These are phyloP conservation scores for Catharus minimus DNA, from an alignment of 2,113 vertebrate species.

Conservation along the genomic window DNA sequence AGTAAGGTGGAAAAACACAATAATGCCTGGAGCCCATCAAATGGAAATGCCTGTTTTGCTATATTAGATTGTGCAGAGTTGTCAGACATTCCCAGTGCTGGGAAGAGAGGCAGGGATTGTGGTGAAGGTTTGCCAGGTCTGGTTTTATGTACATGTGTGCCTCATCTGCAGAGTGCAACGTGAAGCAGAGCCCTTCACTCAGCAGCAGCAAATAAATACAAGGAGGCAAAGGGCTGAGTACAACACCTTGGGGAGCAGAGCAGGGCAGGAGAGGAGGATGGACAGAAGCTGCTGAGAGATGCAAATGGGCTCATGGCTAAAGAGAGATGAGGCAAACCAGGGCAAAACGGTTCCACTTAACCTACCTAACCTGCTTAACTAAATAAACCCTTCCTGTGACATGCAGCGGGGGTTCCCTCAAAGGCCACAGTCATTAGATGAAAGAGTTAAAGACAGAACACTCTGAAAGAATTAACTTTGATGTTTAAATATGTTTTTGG, in stretches of 20 bases:
- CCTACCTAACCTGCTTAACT: slow-evolving; percentile 30
- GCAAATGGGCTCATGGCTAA: neutral
- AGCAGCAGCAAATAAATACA: slow-evolving; percentile 35
- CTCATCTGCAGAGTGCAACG: neutral
- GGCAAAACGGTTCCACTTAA: slow-evolving; percentile 48
- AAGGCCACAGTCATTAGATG: slow-evolving; percentile 26
- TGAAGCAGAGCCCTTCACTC: slow-evolving; percentile 35
- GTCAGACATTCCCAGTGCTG: neutral
- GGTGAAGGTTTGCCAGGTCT: neutral
- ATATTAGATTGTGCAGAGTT: neutral
- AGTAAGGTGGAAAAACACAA: neutral
- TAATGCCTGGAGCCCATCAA: neutral
- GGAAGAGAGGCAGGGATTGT: neutral
- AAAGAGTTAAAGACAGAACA: slow-evolving; percentile 61
- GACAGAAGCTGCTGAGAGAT: neutral
- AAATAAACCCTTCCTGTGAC: slow-evolving; percentile 13
- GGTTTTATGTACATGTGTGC: neutral
- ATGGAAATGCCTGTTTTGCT: neutral
- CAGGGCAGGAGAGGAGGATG: neutral
- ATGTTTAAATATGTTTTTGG: slow-evolving; percentile 42
- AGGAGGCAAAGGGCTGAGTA: slow-evolving; percentile 4
- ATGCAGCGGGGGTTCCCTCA: neutral
- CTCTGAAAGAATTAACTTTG: slow-evolving; percentile 63
- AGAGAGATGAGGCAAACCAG: neutral
- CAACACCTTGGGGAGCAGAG: neutral